Percentiles rank a stretch among this genome's conserved stretches.
These are phyloP conservation scores for Xestia sexstrigata DNA, from an alignment of 2,888 invertebrate genomes.

Conservation along the genomic window DNA sequence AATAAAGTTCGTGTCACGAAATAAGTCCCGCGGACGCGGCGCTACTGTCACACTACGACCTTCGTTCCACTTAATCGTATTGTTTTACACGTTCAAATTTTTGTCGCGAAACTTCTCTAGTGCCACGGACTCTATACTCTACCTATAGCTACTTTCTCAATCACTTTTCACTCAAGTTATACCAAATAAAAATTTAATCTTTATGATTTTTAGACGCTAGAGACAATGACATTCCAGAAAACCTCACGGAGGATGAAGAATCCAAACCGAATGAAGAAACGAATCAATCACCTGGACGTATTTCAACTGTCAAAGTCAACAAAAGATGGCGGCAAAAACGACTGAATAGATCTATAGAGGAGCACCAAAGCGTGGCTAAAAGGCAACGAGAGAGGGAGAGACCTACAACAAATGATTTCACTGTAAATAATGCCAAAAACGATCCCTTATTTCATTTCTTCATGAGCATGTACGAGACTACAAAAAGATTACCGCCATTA, in stretches of 20 bases:
- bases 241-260: neutral
- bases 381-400: neutral
- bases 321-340: neutral
- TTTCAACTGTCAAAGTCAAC: constrained; percentile 1
- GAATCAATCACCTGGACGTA: neutral
- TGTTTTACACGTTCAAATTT: neutral
- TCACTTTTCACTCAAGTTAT: neutral
- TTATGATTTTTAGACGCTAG: neutral
- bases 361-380: neutral
- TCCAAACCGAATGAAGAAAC: neutral
- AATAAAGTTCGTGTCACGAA: neutral
- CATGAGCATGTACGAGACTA: constrained; percentile 3
- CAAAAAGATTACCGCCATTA: neutral
- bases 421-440: neutral
- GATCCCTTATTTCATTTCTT: constrained; percentile 4
- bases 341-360: neutral
- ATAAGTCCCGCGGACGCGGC: neutral
- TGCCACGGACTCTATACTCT: neutral
- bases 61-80: neutral
- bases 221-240: constrained; percentile 1
- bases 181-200: neutral
- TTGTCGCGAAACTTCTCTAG: neutral
- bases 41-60: neutral
- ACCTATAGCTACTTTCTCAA: neutral
- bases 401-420: neutral